phyloP scores from a whole-genome alignment of 2,113 vertebrate species.

The Cryptotis parvus region DNA sequence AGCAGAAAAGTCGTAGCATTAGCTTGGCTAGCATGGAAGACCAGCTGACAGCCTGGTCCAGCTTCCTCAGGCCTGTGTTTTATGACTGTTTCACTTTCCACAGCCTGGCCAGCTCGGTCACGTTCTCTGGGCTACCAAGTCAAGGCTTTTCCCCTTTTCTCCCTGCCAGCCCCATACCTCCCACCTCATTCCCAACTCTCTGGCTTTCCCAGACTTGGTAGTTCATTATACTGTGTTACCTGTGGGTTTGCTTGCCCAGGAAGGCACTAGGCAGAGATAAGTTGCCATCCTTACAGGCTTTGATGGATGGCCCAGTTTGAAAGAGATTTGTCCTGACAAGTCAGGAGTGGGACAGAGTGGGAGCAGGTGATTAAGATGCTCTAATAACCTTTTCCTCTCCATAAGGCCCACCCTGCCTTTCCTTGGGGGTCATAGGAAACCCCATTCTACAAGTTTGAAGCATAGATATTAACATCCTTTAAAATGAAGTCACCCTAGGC shows the following conservation, averaged over 20 bases:
- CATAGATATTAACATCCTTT: conserved; percentile 67
- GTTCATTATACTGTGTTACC: background rate
- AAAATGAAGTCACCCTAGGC: conserved; percentile 70
- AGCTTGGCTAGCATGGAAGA: background rate
- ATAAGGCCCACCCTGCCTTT: conserved; percentile 19
- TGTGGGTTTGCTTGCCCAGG: background rate
- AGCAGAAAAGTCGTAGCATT: background rate
- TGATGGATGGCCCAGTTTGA: background rate
- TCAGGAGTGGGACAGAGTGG: background rate
- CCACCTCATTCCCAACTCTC: no score
- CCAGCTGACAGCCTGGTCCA: background rate
- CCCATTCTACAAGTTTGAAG: conserved; percentile 31
- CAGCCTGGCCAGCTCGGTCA: background rate
- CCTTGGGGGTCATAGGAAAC: conserved; percentile 13
- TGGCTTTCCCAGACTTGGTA: background rate
- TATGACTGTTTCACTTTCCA: background rate
- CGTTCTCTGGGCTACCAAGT: background rate
- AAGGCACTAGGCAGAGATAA: background rate
- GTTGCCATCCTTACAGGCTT: background rate
- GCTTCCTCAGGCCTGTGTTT: background rate
- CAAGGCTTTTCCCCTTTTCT: background rate
- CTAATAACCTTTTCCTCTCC: conserved; percentile 42
- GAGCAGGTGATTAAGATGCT: background rate
- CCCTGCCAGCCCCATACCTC: background rate
- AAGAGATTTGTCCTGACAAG: conserved; percentile 33